Percentiles rank a stretch among this genome's conserved stretches.
Conservation (phyloP, 2,113 vertebrate genomes). For the Balaeniceps rex region DNA sequence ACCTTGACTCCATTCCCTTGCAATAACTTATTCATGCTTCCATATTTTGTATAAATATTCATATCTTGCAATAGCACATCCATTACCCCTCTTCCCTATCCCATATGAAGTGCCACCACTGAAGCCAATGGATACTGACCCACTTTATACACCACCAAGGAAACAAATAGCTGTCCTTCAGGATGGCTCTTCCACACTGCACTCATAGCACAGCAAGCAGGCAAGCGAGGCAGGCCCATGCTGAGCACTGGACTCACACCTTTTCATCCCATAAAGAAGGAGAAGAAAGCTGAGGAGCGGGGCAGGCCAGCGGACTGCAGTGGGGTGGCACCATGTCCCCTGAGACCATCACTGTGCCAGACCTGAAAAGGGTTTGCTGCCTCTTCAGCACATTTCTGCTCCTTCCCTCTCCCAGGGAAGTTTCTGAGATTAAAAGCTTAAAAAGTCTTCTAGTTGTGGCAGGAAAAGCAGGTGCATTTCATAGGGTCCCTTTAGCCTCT, state of each 20-base stretch:
- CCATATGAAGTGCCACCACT: not conserved
- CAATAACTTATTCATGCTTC: not conserved
- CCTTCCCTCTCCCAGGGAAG: not conserved
- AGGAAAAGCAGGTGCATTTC: not conserved
- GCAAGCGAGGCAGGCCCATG: fast-evolving
- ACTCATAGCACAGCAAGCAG: not conserved
- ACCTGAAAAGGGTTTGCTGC: not conserved
- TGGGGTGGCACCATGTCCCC: not conserved
- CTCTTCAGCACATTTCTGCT: not conserved
- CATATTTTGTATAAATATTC: not conserved
- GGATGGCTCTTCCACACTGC: not conserved
- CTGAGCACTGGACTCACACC: fast-evolving
- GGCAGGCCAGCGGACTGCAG: not conserved
- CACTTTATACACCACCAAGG: not conserved
- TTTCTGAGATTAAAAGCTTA: not conserved
- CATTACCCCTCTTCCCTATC: not conserved
- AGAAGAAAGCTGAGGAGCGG: not conserved
- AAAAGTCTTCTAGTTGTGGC: not conserved
- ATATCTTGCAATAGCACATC: not conserved
- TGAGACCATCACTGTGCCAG: not conserved
- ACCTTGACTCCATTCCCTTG: not conserved
- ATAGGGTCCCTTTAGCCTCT: not conserved
- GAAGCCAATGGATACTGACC: not conserved
- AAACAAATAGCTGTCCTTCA: not conserved
- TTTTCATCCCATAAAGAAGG: not conserved